Evolutionary conservation across 53 echinoderm and acorn worm species (phyloP), one percentile per base, ranked within the genome.

Genomic region (Echinarachnius parma): DNA sequence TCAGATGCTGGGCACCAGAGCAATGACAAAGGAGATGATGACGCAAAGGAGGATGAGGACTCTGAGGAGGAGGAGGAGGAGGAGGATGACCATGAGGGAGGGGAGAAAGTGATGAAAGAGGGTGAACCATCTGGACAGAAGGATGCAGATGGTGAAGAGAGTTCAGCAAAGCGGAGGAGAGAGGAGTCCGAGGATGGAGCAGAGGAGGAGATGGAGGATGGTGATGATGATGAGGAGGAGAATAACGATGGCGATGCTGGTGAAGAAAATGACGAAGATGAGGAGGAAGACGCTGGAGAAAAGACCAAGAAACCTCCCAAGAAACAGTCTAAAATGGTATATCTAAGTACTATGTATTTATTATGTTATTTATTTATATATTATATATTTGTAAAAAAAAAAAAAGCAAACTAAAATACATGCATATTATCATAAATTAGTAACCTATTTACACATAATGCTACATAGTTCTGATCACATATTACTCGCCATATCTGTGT

Each of bases 251-350:
- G 25, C 31, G 59, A 76, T 5, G 63, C 60, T 24, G 61, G 27
- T 28, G 80, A 60, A n/a, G 69, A 32, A 62, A 78, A 66, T 2
- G 67, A 31, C 26, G 83, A 83, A 8, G 77, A 53, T 2, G 69
- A 68, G 27, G 80, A 77, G 30, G 71, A 71, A 48, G 85, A 56
- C 29, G 79, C 26, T 9, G 59, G 14, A n/a, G 60, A 2, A 29
- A 57, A 8, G 53, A 34, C 10, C 54, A 86, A 42, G 32, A 72
- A 78, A 75, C 68, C 60, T 52, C 57, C 36, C 13, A 52, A 53
- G 48, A 85, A 77, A 71, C 76, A 75, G 37, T 80, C 75, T 46
- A 86, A 86, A 54, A 75, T 86, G 75, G 86, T 86, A 63, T 59
- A 59, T 48, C 47, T 23, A 10, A n/a, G n/a, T n/a, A n/a, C n/a